Percentiles rank a stretch among this genome's conserved stretches.
These are phyloP conservation scores for Lypha dubia DNA, from an alignment of 2,888 invertebrate species.

Conservation along the genomic window DNA sequence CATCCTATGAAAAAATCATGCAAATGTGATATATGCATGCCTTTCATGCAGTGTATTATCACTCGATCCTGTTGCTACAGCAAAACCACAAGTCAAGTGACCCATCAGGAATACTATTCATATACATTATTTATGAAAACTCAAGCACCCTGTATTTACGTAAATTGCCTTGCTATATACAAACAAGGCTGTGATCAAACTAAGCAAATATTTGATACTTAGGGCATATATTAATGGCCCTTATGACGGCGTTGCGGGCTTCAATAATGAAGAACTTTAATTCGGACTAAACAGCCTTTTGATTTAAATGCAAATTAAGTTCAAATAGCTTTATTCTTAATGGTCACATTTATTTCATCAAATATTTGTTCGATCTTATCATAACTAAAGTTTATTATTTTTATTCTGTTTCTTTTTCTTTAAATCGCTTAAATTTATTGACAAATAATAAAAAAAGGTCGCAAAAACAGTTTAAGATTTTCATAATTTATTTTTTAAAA, in stretches of 20 bases:
- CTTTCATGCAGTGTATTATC: too few species aligned
- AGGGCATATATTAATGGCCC: too few species aligned
- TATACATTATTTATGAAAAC: not conserved
- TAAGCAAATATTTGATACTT: constrained; percentile 3
- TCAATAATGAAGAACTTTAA: not conserved
- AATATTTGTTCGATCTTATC: not conserved
- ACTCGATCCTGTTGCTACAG: too few species aligned
- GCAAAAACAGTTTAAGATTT: not conserved
- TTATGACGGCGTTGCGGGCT: too few species aligned
- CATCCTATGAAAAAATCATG: too few species aligned
- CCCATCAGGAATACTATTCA: too few species aligned
- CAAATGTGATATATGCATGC: too few species aligned
- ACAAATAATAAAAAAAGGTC: not conserved
- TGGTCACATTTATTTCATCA: not conserved
- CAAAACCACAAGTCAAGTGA: too few species aligned
- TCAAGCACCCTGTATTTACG: not conserved
- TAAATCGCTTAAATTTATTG: not conserved
- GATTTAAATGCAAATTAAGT: not conserved
- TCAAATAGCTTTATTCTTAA: not conserved
- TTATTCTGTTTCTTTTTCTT: not conserved
- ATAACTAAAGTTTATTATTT: too few species aligned
- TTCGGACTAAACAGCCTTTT: not conserved
- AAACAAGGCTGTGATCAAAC: not conserved
- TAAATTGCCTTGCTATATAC: not conserved
- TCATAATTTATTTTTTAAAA: constrained; percentile 11